Evolutionary conservation across 2,113 vertebrate genomes (phyloP).

Genomic region (Myrmecobius fasciatus): DNA sequence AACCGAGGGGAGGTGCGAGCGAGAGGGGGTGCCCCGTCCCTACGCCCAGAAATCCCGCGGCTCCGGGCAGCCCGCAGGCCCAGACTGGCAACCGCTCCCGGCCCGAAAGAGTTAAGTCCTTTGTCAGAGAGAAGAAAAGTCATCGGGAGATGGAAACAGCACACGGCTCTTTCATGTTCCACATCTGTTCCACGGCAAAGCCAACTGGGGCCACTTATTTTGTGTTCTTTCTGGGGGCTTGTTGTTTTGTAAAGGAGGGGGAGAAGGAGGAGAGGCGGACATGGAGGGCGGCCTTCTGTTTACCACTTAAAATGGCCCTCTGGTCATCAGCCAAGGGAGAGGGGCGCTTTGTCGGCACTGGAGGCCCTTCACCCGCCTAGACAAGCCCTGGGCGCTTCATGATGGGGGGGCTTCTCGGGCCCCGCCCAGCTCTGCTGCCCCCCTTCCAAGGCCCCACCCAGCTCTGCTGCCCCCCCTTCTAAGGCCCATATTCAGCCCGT

Average conservation of each 20-base stretch:
- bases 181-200: not conserved
- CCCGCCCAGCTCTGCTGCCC: too few species aligned
- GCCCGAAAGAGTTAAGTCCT: not conserved
- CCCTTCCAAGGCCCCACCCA: too few species aligned
- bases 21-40: too few species aligned
- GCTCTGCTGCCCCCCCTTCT: too few species aligned
- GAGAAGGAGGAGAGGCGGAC: too few species aligned
- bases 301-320: not conserved
- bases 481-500: not conserved
- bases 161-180: not conserved
- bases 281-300: not conserved
- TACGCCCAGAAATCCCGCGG: too few species aligned
- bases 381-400: too few species aligned
- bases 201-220: not conserved
- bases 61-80: not conserved
- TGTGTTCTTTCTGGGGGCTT: not conserved
- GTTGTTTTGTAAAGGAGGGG: too few species aligned
- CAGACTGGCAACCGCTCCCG: too few species aligned
- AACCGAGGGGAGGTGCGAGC: too few species aligned
- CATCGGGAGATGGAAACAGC: not conserved
- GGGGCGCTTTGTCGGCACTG: not conserved
- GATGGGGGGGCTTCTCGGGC: too few species aligned
- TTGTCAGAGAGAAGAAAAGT: not conserved
- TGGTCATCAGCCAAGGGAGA: not conserved
- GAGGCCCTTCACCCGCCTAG: rapidly evolving